phyloP scores from a whole-genome alignment of 2,888 invertebrate species.

The Polyommatus icarus region DNA sequence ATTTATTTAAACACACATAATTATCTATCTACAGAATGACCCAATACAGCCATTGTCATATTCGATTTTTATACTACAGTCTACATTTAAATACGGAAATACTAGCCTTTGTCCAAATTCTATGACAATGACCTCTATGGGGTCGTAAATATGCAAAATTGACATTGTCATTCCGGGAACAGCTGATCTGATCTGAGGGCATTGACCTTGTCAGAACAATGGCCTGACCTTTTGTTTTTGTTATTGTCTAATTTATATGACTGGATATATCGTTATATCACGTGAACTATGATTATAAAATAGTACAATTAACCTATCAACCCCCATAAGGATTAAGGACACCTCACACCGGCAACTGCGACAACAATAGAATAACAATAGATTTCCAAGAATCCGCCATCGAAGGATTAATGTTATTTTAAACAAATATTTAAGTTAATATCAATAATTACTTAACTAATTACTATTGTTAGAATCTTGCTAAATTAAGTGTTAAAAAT shows the following conservation, averaged over 20 bases:
- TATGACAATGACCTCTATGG: conserved; percentile 8
- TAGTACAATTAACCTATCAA: neutral
- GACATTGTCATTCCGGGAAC: conserved; percentile 24
- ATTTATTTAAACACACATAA: too few relatives aligned
- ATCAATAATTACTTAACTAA: too few relatives aligned
- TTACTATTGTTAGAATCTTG: too few relatives aligned
- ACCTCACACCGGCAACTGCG: too few relatives aligned
- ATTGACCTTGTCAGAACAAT: conserved; percentile 72
- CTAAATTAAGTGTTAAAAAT: too few relatives aligned
- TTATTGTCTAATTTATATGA: neutral
- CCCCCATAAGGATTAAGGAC: too few relatives aligned
- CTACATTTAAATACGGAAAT: neutral
- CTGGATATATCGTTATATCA: neutral
- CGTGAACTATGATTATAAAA: neutral
- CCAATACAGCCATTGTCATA: too few relatives aligned
- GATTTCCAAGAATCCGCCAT: too few relatives aligned
- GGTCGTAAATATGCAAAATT: conserved; percentile 20
- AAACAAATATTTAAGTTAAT: too few relatives aligned
- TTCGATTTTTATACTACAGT: neutral
- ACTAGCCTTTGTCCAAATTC: conserved; percentile 11
- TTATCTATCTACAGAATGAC: too few relatives aligned
- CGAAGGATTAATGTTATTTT: too few relatives aligned
- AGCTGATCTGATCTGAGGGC: conserved; percentile 46
- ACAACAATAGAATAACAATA: too few relatives aligned
- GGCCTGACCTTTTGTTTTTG: conserved; percentile 47